Evolutionary conservation across 92 coral and sea anemone species (phyloP).

Genomic region (Bergia sp.): DNA sequence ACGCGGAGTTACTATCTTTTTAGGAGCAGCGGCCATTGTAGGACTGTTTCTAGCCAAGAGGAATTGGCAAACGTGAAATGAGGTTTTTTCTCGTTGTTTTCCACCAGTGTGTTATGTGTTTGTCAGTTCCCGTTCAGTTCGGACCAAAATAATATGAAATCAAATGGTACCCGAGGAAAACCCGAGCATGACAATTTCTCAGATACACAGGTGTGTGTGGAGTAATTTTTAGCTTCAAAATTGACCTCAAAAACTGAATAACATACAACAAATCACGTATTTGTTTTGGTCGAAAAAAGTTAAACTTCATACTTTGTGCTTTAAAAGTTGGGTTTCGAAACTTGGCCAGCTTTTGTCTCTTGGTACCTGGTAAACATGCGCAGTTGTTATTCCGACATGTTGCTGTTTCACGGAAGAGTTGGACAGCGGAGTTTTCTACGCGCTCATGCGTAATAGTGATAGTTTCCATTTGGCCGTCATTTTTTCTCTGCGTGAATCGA

Average conservation of each 20-base stretch:
- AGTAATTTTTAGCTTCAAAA: background rate
- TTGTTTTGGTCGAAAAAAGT: no score
- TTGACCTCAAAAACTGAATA: background rate
- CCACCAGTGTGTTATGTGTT: background rate
- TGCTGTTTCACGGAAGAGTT: background rate
- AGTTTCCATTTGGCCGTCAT: background rate
- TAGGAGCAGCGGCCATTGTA: constrained; percentile 22
- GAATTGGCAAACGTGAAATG: constrained; percentile 29
- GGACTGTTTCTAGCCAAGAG: constrained; percentile 31
- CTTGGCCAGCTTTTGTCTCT: background rate
- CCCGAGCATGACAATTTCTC: no score
- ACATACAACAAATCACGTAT: background rate
- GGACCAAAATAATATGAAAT: background rate
- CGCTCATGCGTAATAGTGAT: background rate
- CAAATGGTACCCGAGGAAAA: background rate
- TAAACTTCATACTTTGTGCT: no score
- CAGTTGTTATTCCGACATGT: background rate
- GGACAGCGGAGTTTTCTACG: background rate
- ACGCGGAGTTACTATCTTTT: background rate
- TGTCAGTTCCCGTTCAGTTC: background rate
- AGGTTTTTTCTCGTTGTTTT: background rate
- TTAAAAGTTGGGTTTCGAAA: no score
- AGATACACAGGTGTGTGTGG: background rate
- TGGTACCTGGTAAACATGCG: background rate
- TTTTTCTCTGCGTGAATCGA: background rate